A percentile compares a stretch with the other conserved stretches of the same genome.
Evolutionary conservation across 2,797 vertebrate species (phyloP).

Genomic region (Alauda arvensis): DNA sequence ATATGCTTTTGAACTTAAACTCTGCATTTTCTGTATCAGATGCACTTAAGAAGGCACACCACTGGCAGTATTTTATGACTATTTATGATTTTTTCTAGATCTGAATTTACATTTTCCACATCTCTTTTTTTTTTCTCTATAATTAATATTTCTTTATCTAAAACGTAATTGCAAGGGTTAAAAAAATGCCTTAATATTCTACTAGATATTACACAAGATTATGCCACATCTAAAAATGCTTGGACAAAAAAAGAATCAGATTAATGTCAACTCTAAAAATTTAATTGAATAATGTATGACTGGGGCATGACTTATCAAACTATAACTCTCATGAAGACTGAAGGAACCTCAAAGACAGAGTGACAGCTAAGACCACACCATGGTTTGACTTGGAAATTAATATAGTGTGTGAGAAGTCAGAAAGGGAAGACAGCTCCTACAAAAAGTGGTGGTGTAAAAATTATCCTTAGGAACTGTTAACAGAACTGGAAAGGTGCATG

Average conservation of each 20-base stretch:
- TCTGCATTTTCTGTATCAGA: neutral
- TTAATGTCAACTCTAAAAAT: neutral
- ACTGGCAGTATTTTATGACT: neutral
- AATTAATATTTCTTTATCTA: neutral
- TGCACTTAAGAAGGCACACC: neutral
- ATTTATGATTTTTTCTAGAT: neutral
- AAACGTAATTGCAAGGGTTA: neutral
- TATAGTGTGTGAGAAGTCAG: neutral
- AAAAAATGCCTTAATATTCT: neutral
- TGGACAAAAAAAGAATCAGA: neutral
- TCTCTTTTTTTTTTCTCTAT: neutral
- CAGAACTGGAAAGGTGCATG: neutral
- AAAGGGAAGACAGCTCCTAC: neutral
- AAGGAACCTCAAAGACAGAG: neutral
- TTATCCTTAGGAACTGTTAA: neutral
- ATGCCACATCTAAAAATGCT: neutral
- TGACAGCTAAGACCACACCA: neutral
- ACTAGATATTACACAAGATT: neutral
- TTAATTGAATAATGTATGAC: neutral
- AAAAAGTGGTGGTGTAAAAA: accelerated
- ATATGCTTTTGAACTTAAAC: neutral
- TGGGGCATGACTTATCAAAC: neutral
- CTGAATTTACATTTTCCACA: neutral
- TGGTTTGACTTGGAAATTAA: neutral
- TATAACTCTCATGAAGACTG: neutral